Base-by-base conservation (phyloP, 2,113 vertebrate genomes). In the Clupea harengus region DNA sequence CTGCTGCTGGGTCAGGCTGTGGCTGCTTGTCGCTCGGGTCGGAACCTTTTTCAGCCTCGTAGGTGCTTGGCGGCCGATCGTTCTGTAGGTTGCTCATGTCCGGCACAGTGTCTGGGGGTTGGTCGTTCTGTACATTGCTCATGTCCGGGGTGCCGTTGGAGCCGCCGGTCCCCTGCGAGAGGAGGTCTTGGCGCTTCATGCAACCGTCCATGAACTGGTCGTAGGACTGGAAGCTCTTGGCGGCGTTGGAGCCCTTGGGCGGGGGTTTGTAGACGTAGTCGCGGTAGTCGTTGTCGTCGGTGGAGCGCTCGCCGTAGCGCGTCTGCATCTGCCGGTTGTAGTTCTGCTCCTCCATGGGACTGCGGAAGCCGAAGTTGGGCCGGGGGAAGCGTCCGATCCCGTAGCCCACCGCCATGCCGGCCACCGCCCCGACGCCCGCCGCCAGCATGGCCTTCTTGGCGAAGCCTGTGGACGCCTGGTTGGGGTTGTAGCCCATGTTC, bases 261-360 rank as follows among this genome's bases (percentile, higher is more conserved):
- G 87, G 87, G 6, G 57, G n/a, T 6, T 50, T 89, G 88, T 89
- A 92, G 2, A 0, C 81, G 46, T 93, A 93, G 85, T 94, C 93
- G 47, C 91, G 89, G 84, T 90, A 92, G 90, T 95, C 92, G 0
- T 92, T 88, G 4, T 32, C 28, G 9, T 93, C 90, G 4, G 89
- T 91, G 67, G 94, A 93, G 82, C 67, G 82, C 2, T 18, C 17
- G 17, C 91, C 92, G 39, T 95, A 93, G 25, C 6, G 92, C 60
- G 5, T 85, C 89, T 95, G 91, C 94, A 95, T 95, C 88, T 95
- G 95, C 85, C 93, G 25, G 86, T 95, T 95, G 88, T 95, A 95
- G 84, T 91, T 91, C 32, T 89, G 47, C 86, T 94, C 93, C 86
- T 95, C 94, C 80, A 92, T 46, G 1, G 89, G 89, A 82, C 25